phyloP scores from a whole-genome alignment of 1,140 invertebrate species.

The Macrobrachium rosenbergii region DNA sequence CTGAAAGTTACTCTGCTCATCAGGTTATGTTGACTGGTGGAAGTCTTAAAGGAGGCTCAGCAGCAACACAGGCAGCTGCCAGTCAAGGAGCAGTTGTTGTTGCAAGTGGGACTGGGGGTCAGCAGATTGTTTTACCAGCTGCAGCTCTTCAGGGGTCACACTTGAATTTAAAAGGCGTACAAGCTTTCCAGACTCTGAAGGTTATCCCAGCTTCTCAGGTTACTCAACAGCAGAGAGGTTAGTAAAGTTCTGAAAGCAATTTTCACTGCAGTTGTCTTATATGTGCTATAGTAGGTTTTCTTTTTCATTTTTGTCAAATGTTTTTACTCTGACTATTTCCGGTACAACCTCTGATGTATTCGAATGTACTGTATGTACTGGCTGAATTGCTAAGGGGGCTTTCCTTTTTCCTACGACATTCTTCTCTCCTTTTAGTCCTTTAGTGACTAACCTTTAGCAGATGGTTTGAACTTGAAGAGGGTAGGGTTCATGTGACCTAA shows the following conservation, averaged over 20 bases:
- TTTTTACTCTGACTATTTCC: too few relatives aligned
- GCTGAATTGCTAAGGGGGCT: too few relatives aligned
- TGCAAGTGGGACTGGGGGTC: slow-evolving; percentile 50
- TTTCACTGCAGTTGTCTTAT: neutral
- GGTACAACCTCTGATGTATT: too few relatives aligned
- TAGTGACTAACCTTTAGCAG: too few relatives aligned
- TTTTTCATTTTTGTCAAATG: neutral
- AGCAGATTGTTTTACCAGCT: slow-evolving; percentile 61
- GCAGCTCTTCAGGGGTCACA: slow-evolving; percentile 55
- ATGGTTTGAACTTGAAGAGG: too few relatives aligned
- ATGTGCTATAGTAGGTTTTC: neutral
- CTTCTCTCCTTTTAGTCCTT: too few relatives aligned
- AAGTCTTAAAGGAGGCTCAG: slow-evolving; percentile 30
- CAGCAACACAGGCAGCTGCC: neutral
- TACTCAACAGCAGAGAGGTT: slow-evolving; percentile 59
- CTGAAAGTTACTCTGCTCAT: too few relatives aligned
- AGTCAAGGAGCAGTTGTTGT: slow-evolving; percentile 51
- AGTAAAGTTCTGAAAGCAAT: neutral
- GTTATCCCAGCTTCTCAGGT: slow-evolving; percentile 57
- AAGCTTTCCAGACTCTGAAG: slow-evolving; percentile 63
- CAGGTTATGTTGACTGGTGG: slow-evolving; percentile 54
- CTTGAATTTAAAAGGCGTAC: slow-evolving; percentile 56
- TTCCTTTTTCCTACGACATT: too few relatives aligned
- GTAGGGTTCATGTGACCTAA: too few relatives aligned
- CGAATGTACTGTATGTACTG: too few relatives aligned